These are phyloP conservation scores for Misgurnus mizolepis DNA, from an alignment of 2,113 vertebrate genomes.

Conservation along the genomic window DNA sequence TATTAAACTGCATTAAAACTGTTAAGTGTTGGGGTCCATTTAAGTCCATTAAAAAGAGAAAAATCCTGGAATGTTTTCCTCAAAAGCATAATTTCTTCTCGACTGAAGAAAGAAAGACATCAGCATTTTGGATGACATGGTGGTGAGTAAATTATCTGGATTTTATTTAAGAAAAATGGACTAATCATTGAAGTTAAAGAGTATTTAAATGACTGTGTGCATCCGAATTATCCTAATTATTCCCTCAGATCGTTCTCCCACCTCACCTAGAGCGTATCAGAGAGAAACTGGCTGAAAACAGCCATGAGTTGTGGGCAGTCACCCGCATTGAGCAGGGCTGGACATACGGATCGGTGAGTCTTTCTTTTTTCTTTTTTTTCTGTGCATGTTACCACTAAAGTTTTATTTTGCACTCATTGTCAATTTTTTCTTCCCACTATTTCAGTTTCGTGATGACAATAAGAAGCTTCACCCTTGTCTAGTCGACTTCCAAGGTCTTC, in stretches of 20 bases:
- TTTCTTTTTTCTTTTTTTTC: too few relatives aligned
- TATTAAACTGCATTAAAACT: background rate
- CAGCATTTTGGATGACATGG: too few relatives aligned
- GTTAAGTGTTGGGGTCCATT: too few relatives aligned
- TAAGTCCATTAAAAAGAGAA: too few relatives aligned
- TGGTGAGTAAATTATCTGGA: too few relatives aligned
- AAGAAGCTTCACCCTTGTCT: slow-evolving; percentile 89
- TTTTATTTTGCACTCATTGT: background rate
- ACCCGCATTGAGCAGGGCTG: slow-evolving; percentile 97
- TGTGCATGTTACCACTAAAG: too few relatives aligned
- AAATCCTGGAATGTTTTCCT: too few relatives aligned
- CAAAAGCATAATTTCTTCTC: too few relatives aligned
- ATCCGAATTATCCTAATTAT: background rate
- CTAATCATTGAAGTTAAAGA: too few relatives aligned
- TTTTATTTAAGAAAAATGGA: too few relatives aligned
- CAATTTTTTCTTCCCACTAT: background rate
- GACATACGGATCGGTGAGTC: slow-evolving; percentile 87
- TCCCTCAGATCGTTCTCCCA: slow-evolving; percentile 87
- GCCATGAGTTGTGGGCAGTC: slow-evolving; percentile 95
- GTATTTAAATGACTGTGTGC: background rate
- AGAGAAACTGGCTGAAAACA: slow-evolving; percentile 96
- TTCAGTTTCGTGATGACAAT: slow-evolving; percentile 89
- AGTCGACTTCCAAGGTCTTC: slow-evolving; percentile 85
- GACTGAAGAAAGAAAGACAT: too few relatives aligned
- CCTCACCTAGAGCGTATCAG: slow-evolving; percentile 93